phyloP scores from a whole-genome alignment of 2,888 invertebrate genomes.

The Cheilosia pagana region DNA sequence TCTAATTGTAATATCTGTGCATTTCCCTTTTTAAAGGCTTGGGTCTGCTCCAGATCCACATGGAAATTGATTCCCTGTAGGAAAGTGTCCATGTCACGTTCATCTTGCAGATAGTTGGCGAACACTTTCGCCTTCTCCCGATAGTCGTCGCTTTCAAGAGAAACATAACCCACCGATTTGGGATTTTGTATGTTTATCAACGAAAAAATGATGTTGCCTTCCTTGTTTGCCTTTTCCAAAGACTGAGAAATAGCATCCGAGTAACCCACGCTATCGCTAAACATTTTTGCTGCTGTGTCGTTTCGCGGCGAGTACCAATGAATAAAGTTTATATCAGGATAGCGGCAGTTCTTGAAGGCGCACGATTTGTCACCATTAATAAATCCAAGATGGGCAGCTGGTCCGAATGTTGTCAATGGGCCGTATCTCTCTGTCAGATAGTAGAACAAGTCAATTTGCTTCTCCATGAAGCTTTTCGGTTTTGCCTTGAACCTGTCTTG shows the following conservation, averaged over 20 bases:
- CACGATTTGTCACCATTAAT: slow-evolving; percentile 84
- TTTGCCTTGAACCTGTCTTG: slow-evolving; percentile 80
- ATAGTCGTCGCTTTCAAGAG: slow-evolving; percentile 84
- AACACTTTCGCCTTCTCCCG: slow-evolving; percentile 84
- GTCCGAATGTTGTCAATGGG: slow-evolving; percentile 82
- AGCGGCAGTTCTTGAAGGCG: slow-evolving; percentile 81
- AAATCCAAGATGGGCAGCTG: slow-evolving; percentile 84
- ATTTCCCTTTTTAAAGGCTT: slow-evolving; percentile 81
- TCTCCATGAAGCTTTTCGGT: slow-evolving; percentile 77
- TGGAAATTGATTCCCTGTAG: slow-evolving; percentile 80
- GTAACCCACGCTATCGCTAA: slow-evolving; percentile 26
- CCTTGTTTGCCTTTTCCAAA: slow-evolving; percentile 14
- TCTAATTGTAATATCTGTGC: slow-evolving; percentile 76
- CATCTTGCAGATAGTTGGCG: slow-evolving; percentile 85
- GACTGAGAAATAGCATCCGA: slow-evolving; percentile 33
- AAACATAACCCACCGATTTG: slow-evolving; percentile 83
- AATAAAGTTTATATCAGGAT: slow-evolving; percentile 86
- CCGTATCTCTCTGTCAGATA: slow-evolving; percentile 85
- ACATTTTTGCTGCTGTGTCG: slow-evolving; percentile 50
- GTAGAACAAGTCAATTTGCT: slow-evolving; percentile 79
- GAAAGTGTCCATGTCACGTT: slow-evolving; percentile 81
- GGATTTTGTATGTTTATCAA: slow-evolving; percentile 78
- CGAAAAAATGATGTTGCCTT: slow-evolving; percentile 57
- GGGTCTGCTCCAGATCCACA: slow-evolving; percentile 82
- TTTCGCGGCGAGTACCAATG: slow-evolving; percentile 82